Percentiles rank a stretch among this genome's conserved stretches.
phyloP scores from a whole-genome alignment of 92 coral and sea anemone genomes.

The Siderastrea radians region DNA sequence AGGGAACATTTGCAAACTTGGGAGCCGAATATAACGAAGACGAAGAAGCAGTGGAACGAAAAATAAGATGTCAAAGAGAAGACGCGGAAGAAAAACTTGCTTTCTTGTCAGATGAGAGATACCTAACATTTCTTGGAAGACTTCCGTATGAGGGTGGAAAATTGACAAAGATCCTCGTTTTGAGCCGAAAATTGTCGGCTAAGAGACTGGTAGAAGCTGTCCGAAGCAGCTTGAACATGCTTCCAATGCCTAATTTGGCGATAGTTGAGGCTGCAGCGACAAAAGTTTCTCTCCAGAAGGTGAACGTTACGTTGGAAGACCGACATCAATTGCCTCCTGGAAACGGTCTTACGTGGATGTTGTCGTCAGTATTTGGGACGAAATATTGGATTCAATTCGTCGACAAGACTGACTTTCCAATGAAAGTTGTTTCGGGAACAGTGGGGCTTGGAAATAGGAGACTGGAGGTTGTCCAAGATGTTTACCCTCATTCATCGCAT shows the following conservation, averaged over 20 bases:
- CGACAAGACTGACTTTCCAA: conserved; percentile 28
- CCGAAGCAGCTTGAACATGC: conserved; percentile 9
- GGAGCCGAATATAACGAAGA: neutral
- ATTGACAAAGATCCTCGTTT: conserved; percentile 23
- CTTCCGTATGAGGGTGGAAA: conserved; percentile 43
- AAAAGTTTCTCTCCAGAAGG: conserved; percentile 11
- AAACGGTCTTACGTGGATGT: neutral
- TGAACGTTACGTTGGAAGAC: neutral
- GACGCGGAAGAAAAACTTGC: conserved; percentile 21
- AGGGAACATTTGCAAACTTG: conserved; percentile 14
- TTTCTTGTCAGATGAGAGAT: conserved; percentile 32
- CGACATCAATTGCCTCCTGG: neutral
- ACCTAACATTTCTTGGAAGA: conserved; percentile 38
- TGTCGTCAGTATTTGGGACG: neutral
- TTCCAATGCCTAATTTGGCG: conserved; percentile 21
- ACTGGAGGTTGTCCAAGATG: neutral
- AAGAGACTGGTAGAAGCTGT: conserved; percentile 14
- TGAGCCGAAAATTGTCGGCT: neutral
- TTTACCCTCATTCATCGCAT: neutral
- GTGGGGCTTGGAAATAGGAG: neutral
- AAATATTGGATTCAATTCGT: neutral
- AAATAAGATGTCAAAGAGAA: neutral
- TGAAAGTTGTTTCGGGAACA: conserved; percentile 22
- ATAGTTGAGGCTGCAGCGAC: conserved; percentile 21
- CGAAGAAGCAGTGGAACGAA: neutral